phyloP scores from a whole-genome alignment of 2,888 invertebrate genomes.

The Mythimna pallens region DNA sequence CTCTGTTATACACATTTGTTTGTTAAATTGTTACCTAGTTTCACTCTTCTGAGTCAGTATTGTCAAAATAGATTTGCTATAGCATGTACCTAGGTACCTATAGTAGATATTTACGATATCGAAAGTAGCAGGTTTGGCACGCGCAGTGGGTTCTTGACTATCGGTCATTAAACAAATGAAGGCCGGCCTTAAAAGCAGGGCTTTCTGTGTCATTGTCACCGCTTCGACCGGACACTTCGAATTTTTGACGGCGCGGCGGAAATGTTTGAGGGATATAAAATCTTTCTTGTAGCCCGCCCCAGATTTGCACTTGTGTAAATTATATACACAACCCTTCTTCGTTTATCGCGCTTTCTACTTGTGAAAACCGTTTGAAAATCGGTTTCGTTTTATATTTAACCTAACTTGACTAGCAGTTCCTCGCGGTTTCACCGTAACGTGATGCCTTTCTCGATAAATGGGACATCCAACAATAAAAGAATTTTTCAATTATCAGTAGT shows the following conservation, averaged over 20 bases:
- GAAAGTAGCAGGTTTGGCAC: constrained; percentile 71
- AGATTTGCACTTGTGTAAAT: no score
- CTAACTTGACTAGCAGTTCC: no score
- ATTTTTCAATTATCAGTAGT: no score
- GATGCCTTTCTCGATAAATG: no score
- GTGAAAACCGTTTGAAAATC: no score
- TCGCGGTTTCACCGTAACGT: no score
- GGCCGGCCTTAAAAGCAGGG: constrained; percentile 64
- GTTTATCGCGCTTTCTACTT: no score
- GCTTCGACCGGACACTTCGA: neutral
- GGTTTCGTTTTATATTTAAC: no score
- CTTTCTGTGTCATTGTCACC: constrained; percentile 74
- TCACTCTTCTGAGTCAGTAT: constrained; percentile 42
- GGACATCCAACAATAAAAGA: no score
- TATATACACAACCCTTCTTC: no score
- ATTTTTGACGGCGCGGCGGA: constrained; percentile 7
- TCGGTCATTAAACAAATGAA: constrained; percentile 76
- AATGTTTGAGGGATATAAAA: neutral
- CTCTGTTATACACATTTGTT: constrained; percentile 2
- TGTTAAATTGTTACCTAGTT: constrained; percentile 11
- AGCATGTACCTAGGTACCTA: neutral
- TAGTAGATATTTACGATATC: constrained; percentile 45
- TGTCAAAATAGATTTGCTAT: constrained; percentile 39
- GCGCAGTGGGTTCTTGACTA: constrained; percentile 66
- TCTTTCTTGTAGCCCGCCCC: no score